Conservation (phyloP, 2,797 vertebrate species). For the Sebastes diaconus region DNA sequence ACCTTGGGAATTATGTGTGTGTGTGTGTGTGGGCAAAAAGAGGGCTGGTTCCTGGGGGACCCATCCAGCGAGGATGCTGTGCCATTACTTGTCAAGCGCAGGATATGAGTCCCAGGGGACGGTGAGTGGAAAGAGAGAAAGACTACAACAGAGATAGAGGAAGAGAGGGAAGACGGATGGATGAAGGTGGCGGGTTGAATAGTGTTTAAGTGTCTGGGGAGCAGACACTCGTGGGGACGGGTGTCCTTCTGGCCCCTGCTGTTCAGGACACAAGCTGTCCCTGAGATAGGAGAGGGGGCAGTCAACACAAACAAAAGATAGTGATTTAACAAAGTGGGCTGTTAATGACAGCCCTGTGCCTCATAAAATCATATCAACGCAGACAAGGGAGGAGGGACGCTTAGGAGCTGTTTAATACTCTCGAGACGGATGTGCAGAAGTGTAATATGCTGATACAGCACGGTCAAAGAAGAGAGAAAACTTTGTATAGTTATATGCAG, state of each 20-base stretch:
- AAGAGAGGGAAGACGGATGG: slow-evolving; percentile 59
- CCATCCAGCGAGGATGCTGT: slow-evolving; percentile 72
- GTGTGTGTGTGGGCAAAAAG: slow-evolving; percentile 50
- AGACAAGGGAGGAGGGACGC: slow-evolving; percentile 36
- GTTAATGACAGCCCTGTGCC: slow-evolving; percentile 69
- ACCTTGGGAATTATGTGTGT: slow-evolving; percentile 75
- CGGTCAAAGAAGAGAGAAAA: neutral
- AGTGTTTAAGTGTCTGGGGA: slow-evolving; percentile 69
- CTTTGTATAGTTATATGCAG: neutral
- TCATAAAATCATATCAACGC: slow-evolving; percentile 65
- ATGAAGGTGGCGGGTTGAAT: slow-evolving; percentile 42
- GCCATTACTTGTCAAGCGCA: slow-evolving; percentile 82
- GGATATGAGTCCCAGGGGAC: slow-evolving; percentile 76
- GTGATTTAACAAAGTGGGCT: slow-evolving; percentile 80
- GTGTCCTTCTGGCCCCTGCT: slow-evolving; percentile 66
- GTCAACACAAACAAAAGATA: slow-evolving; percentile 71
- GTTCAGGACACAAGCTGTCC: slow-evolving; percentile 75
- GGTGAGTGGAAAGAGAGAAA: slow-evolving; percentile 53
- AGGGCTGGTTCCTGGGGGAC: slow-evolving; percentile 63
- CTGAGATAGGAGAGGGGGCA: slow-evolving; percentile 46
- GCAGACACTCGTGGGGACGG: slow-evolving; percentile 39
- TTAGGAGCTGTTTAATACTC: slow-evolving; percentile 24
- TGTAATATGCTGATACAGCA: neutral
- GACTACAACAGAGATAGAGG: slow-evolving; percentile 38
- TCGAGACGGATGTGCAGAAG: neutral